phyloP scores from a whole-genome alignment of 2,113 vertebrate genomes.

The Salvelinus alpinus region DNA sequence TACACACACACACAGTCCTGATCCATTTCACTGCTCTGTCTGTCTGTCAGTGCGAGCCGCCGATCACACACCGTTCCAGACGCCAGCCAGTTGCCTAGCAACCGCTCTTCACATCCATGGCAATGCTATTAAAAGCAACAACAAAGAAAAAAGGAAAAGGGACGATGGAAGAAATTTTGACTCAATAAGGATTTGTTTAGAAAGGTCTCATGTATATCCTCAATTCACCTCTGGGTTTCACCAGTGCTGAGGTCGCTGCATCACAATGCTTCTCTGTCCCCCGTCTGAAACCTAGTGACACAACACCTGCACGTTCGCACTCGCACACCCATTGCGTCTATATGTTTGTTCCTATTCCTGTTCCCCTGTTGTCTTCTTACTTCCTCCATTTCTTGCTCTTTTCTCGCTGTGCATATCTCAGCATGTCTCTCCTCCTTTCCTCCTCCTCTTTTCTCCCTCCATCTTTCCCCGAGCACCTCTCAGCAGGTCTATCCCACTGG shows the following conservation, averaged over 20 bases:
- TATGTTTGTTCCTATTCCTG: neutral
- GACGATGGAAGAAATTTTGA: slow-evolving; percentile 37
- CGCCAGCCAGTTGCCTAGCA: slow-evolving; percentile 76
- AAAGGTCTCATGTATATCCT: neutral
- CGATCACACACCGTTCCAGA: slow-evolving; percentile 69
- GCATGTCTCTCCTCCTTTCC: neutral
- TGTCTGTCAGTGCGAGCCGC: slow-evolving; percentile 54
- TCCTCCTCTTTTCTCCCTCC: neutral
- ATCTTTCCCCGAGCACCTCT: slow-evolving; percentile 3
- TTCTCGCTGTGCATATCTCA: neutral
- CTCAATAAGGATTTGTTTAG: slow-evolving; percentile 11
- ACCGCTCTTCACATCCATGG: slow-evolving; percentile 71
- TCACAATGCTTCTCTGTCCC: neutral
- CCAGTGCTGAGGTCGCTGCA: neutral
- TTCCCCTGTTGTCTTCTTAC: neutral
- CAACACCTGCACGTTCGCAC: neutral
- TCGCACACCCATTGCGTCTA: neutral
- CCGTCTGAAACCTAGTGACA: neutral
- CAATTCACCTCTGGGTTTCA: neutral
- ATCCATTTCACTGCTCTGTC: slow-evolving; percentile 28
- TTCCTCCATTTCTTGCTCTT: neutral
- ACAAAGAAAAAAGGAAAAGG: slow-evolving; percentile 48
- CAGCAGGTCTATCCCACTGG: too few relatives aligned
- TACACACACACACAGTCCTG: neutral
- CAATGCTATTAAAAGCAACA: slow-evolving; percentile 74